Percentiles rank a stretch among this genome's conserved stretches.
These are phyloP conservation scores for Isichthys henryi DNA, from an alignment of 2,113 vertebrate genomes.

Conservation along the genomic window DNA sequence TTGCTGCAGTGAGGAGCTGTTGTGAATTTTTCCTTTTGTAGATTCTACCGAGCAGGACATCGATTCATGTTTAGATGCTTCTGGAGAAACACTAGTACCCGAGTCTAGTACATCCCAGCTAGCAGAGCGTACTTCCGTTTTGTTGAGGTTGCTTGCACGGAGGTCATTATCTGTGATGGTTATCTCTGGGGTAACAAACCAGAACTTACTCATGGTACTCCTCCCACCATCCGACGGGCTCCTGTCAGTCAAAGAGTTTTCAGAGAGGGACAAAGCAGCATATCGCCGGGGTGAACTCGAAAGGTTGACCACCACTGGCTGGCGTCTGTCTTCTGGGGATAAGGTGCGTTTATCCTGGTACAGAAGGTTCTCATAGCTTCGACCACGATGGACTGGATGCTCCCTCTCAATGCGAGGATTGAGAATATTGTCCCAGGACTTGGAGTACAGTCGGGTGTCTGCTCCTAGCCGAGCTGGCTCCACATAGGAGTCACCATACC, in stretches of 20 bases:
- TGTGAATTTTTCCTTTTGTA: conserved; percentile 60
- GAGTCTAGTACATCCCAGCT: conserved; percentile 75
- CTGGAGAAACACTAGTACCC: conserved; percentile 45
- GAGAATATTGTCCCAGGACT: conserved; percentile 95
- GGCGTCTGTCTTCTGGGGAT: conserved; percentile 71
- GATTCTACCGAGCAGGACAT: conserved; percentile 37
- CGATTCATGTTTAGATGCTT: conserved; percentile 42
- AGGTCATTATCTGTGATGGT: conserved; percentile 97
- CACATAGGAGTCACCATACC: conserved; percentile 69
- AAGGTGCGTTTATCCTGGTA: conserved; percentile 64
- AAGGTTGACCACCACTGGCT: conserved; percentile 87
- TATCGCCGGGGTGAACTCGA: conserved; percentile 94
- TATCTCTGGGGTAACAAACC: conserved; percentile 92
- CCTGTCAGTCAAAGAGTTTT: conserved; percentile 85
- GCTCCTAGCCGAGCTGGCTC: conserved; percentile 63
- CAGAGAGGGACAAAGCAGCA: conserved; percentile 87
- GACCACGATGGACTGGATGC: conserved; percentile 69
- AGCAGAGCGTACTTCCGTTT: conserved; percentile 63
- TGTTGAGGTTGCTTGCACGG: conserved; percentile 56
- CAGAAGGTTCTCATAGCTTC: conserved; percentile 88
- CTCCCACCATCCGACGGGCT: conserved; percentile 65
- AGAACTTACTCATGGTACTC: conserved; percentile 62
- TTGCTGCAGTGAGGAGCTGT: conserved; percentile 73
- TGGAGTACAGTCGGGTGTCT: conserved; percentile 80
- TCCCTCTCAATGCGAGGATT: conserved; percentile 68